phyloP scores from a whole-genome alignment of 2,113 vertebrate species.

The western clawed frog (Xenopus tropicalis) region UCB_Xtro_10.0 CM004446.2:55034501-55035000 shows the following conservation, averaged over 20 bases:
- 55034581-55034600: slow-evolving; percentile 54
- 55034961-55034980: slow-evolving; percentile 7
- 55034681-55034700: slow-evolving; percentile 57
- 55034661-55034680: slow-evolving; percentile 66
- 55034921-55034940: slow-evolving; percentile 51
- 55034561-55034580: slow-evolving; percentile 67
- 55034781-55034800: slow-evolving; percentile 64
- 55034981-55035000: not conserved
- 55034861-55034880: slow-evolving; percentile 55
- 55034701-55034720: slow-evolving; percentile 57
- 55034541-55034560: slow-evolving; percentile 76
- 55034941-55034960: slow-evolving; percentile 47
- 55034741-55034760: slow-evolving; percentile 59
- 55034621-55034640: slow-evolving; percentile 60
- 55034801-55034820: slow-evolving; percentile 68
- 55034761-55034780: slow-evolving; percentile 56
- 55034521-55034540: slow-evolving; percentile 56
- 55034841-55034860: slow-evolving; percentile 56
- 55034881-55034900: slow-evolving; percentile 47
- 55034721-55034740: slow-evolving; percentile 49
- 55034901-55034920: slow-evolving; percentile 52
- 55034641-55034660: slow-evolving; percentile 64
- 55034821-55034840: slow-evolving; percentile 55
- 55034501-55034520: slow-evolving; percentile 59
- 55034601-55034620: slow-evolving; percentile 54